Base-by-base conservation (phyloP, 2,888 invertebrate species). In the Ectemnius continuus region DNA sequence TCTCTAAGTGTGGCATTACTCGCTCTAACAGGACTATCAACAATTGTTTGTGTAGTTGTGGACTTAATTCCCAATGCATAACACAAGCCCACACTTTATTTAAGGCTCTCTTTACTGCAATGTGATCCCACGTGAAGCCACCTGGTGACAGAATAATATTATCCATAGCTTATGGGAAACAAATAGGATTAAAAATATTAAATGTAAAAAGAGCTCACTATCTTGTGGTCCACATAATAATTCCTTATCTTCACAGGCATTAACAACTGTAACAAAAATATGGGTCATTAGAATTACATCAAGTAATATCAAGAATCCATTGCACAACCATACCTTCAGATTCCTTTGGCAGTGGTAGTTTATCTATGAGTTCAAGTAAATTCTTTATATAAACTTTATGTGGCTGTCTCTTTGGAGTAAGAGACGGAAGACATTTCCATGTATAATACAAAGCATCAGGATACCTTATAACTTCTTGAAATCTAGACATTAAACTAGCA, bases 21-120 rank as follows among this genome's bases (percentile, higher is more conserved):
- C 95, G 93, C 89, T 98, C 97, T 64, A 98, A 93, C 13, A 99
- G 92, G 67, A 96, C 93, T 76, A 97, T 92, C 57, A 98, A 92
- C 67, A 97, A 93, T 83, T 96, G 95, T 70, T 96, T 95, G 87
- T 97, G 97, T 60, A 93, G 85, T 2, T 94, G 93, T 4, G 92
- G 87, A 28, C 95, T 93, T 80, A 95, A 92, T 80, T 95, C 93
- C 95, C 94, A 95, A 83, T 94, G 93, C 92, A 95, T 94, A n/a
- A 96, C 93, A 86, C 94, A 94, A 75, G 93, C 93, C 97, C 97
- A 97, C 70, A 95, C 93, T 84, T 94, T 94, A 90, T 95, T 96
- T 28, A 96, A 92, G 81, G 93, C 92, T 79, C 94, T 91, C 60
- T 91, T 91, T 0, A 92, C 91, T 14, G 89, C 84, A 16, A 85